Evolutionary conservation across 2,797 vertebrate species (phyloP).

Genomic region (Brachymystax lenok): DNA sequence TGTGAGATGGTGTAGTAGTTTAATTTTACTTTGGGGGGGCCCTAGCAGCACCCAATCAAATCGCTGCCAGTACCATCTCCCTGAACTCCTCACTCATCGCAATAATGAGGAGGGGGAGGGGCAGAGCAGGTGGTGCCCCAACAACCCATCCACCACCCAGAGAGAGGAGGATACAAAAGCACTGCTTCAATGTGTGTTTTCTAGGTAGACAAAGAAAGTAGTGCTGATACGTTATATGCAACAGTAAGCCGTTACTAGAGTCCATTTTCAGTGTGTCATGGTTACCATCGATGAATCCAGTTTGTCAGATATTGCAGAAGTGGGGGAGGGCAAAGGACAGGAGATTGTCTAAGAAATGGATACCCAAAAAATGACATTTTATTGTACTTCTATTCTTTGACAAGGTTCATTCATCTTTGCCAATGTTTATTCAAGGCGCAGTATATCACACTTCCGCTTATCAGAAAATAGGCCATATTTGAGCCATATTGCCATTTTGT

Average conservation of each 20-base stretch:
- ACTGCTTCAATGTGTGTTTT: slow-evolving; percentile 31
- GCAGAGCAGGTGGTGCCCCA: slow-evolving; percentile 71
- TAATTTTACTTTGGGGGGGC: slow-evolving; percentile 61
- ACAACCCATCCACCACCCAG: slow-evolving; percentile 57
- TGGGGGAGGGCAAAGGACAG: slow-evolving; percentile 11
- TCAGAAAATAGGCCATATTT: slow-evolving; percentile 23
- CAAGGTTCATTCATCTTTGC: slow-evolving; percentile 24
- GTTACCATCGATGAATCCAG: slow-evolving; percentile 15
- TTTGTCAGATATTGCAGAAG: slow-evolving; percentile 31
- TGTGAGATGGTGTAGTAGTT: slow-evolving; percentile 15
- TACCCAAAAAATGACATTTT: slow-evolving; percentile 5
- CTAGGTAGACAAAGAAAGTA: neutral
- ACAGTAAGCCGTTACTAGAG: neutral
- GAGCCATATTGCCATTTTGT: slow-evolving; percentile 20
- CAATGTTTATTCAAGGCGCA: slow-evolving; percentile 30
- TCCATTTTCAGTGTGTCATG: neutral
- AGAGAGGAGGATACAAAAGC: slow-evolving; percentile 48
- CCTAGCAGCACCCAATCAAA: slow-evolving; percentile 64
- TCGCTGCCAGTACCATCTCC: slow-evolving; percentile 63
- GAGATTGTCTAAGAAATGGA: slow-evolving; percentile 28
- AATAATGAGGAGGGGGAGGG: slow-evolving; percentile 69
- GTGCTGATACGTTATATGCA: neutral
- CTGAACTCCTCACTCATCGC: slow-evolving; percentile 72
- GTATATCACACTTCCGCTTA: slow-evolving; percentile 44
- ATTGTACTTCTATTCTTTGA: slow-evolving; percentile 22